These are phyloP conservation scores for Sander vitreus DNA, from an alignment of 2,113 vertebrate species.

Conservation along the genomic window DNA sequence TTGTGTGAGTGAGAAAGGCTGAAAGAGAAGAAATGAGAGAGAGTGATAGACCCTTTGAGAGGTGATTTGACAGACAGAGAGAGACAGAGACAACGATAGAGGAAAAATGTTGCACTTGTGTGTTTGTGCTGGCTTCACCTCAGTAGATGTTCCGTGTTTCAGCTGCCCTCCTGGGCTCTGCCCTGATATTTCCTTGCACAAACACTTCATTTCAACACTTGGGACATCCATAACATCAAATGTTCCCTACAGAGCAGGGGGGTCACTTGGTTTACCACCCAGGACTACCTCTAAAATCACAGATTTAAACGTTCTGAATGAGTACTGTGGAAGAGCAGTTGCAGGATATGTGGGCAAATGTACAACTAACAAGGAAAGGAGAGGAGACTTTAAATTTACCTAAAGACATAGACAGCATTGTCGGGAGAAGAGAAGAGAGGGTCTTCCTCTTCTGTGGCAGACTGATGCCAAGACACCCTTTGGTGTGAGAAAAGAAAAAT, in stretches of 20 bases:
- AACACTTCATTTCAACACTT: constrained; percentile 28
- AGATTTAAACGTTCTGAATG: neutral
- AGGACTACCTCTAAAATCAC: constrained; percentile 2
- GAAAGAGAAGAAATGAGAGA: constrained; percentile 8
- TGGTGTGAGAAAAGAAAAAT: constrained; percentile 16
- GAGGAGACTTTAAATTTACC: constrained; percentile 48
- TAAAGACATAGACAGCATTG: constrained; percentile 70
- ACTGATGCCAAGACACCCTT: constrained; percentile 73
- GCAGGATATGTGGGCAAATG: neutral
- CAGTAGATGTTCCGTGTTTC: constrained; percentile 10
- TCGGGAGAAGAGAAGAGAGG: constrained; percentile 56
- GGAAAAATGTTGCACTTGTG: neutral
- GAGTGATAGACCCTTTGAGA: neutral
- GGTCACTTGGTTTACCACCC: neutral
- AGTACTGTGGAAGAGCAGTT: neutral
- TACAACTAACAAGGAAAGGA: neutral
- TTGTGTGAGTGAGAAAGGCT: constrained; percentile 15
- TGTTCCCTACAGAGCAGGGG: constrained; percentile 14
- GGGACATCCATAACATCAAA: constrained; percentile 29
- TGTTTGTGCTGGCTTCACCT: constrained; percentile 1
- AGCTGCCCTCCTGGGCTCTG: neutral
- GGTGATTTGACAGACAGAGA: neutral
- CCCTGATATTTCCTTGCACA: neutral
- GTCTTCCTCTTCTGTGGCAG: constrained; percentile 46
- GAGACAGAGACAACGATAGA: neutral